Percentiles rank a stretch among this genome's conserved stretches.
These are phyloP conservation scores for Osmerus mordax DNA, from an alignment of 2,113 vertebrate species.

Conservation along the genomic window DNA sequence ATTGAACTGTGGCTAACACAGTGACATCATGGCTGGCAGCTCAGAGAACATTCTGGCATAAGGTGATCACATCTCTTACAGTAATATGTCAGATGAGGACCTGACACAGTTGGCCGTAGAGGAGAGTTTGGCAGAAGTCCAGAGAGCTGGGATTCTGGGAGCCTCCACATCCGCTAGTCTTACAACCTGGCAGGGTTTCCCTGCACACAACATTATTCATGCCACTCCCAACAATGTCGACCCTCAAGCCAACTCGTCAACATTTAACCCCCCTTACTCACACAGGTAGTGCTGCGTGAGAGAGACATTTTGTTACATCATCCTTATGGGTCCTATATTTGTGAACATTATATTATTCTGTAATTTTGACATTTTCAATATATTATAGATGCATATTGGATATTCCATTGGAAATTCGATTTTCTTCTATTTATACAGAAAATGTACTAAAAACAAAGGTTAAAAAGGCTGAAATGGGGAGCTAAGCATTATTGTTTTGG, in stretches of 20 bases:
- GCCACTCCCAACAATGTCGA: not conserved
- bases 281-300: not conserved
- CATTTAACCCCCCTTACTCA: not conserved
- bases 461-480: no score
- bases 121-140: conserved; percentile 71
- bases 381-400: no score
- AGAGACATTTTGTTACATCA: no score
- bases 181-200: not conserved
- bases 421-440: no score
- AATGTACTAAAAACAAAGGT: no score
- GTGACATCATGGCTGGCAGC: conserved; percentile 27
- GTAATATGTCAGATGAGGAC: conserved; percentile 80
- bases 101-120: conserved; percentile 83
- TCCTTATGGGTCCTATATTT: no score
- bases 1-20: not conserved
- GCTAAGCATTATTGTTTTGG: no score
- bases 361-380: no score
- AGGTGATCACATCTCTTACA: conserved; percentile 81
- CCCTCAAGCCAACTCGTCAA: not conserved
- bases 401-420: no score
- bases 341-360: no score
- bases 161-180: not conserved
- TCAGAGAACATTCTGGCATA: conserved; percentile 53
- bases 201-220: not conserved
- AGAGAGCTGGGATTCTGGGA: conserved; percentile 1